phyloP scores from a whole-genome alignment of 2,888 invertebrate genomes.

The Andrena dorsata region DNA sequence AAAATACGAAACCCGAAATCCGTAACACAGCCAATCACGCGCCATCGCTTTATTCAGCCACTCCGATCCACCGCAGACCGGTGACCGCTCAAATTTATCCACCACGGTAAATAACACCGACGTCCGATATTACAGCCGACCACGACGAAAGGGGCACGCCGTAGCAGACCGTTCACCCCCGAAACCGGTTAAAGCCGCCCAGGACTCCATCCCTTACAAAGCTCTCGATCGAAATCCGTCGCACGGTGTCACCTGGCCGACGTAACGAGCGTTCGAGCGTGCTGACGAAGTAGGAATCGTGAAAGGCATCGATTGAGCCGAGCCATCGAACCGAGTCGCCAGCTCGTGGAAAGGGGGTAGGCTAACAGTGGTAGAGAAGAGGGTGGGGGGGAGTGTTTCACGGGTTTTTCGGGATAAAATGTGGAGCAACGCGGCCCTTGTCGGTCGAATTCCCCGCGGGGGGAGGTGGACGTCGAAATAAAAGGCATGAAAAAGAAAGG shows the following conservation, averaged over 20 bases:
- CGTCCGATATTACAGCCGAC: too few species aligned
- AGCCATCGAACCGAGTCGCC: neutral
- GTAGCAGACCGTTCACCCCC: neutral
- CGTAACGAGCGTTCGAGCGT: slow-evolving; percentile 25
- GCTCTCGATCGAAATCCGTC: neutral
- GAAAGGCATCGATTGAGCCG: slow-evolving; percentile 25
- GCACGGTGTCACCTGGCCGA: neutral
- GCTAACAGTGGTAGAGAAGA: neutral
- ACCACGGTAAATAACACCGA: too few species aligned
- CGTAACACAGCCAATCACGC: too few species aligned
- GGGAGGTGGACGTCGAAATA: neutral
- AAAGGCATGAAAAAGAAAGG: neutral
- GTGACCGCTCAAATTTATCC: too few species aligned
- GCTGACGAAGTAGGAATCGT: slow-evolving; percentile 27
- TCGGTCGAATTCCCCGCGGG: slow-evolving; percentile 33
- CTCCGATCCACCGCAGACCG: too few species aligned
- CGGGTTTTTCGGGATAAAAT: slow-evolving; percentile 40
- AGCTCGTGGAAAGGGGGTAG: neutral
- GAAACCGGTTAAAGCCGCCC: neutral
- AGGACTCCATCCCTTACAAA: neutral
- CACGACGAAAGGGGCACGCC: neutral
- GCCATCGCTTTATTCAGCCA: too few species aligned
- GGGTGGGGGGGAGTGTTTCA: slow-evolving; percentile 9
- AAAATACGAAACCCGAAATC: too few species aligned
- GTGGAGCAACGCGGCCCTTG: slow-evolving; percentile 43